Evolutionary conservation across 2,113 vertebrate genomes (phyloP).

Genomic region (Halichoeres trimaculatus): DNA sequence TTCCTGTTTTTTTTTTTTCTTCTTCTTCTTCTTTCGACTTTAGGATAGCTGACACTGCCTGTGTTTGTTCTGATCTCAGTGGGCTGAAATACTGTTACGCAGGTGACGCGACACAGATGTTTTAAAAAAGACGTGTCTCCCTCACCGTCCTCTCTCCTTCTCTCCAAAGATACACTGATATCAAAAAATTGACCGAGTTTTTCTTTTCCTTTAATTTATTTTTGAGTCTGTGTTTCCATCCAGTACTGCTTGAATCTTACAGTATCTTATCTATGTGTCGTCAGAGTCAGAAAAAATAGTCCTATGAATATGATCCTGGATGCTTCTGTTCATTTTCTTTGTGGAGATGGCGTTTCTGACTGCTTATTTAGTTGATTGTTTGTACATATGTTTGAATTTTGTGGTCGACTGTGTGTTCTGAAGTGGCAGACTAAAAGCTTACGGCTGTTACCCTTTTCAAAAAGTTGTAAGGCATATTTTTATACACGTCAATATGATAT

Average conservation of each 20-base stretch:
- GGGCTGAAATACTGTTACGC: conserved; percentile 81
- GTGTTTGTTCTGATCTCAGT: conserved; percentile 78
- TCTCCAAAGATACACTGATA: conserved; percentile 84
- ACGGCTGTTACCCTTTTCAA: conserved; percentile 83
- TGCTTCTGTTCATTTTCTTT: conserved; percentile 68
- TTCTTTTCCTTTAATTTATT: conserved; percentile 81
- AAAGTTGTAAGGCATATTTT: conserved; percentile 86
- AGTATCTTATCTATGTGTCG: conserved; percentile 68
- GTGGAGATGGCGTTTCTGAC: conserved; percentile 67
- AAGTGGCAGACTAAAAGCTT: conserved; percentile 81
- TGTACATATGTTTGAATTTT: conserved; percentile 80
- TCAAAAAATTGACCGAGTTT: conserved; percentile 66
- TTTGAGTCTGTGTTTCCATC: conserved; percentile 74
- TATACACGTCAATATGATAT: conserved; percentile 87
- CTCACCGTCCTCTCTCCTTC: conserved; percentile 79
- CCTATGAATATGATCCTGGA: conserved; percentile 66
- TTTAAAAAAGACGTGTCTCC: conserved; percentile 68
- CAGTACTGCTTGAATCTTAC: conserved; percentile 74
- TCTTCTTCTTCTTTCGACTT: conserved; percentile 10
- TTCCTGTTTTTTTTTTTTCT: conserved; percentile 46
- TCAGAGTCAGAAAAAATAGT: conserved; percentile 63
- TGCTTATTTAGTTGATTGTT: conserved; percentile 75
- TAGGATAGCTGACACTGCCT: conserved; percentile 81
- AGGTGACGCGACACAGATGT: conserved; percentile 73
- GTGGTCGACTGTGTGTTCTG: conserved; percentile 77